These are phyloP conservation scores for Nudaria mundana DNA, from an alignment of 2,888 invertebrate species.

Conservation along the genomic window DNA sequence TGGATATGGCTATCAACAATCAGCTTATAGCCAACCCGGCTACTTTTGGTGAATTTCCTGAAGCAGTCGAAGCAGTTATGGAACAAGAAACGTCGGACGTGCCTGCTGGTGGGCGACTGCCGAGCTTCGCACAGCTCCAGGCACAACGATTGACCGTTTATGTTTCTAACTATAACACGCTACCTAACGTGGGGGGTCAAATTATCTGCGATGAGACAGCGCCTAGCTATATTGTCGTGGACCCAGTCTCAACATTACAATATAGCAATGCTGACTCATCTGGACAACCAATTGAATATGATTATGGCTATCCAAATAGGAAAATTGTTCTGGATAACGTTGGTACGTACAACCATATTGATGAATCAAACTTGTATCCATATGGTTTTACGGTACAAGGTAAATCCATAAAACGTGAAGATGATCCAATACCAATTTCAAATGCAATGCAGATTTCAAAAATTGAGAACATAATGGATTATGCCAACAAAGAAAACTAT, in stretches of 20 bases:
- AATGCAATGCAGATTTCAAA: conserved; percentile 66
- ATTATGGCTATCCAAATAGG: conserved; percentile 63
- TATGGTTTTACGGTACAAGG: conserved; percentile 65
- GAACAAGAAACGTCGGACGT: conserved; percentile 69
- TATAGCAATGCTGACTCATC: conserved; percentile 58
- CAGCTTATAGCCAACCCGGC: conserved; percentile 86
- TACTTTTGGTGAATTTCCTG: conserved; percentile 90
- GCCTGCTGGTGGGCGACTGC: conserved; percentile 76
- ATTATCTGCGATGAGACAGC: conserved; percentile 78
- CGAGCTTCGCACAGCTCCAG: conserved; percentile 85
- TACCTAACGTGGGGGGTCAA: conserved; percentile 91
- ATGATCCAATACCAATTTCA: conserved; percentile 50
- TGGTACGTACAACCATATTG: conserved; percentile 58
- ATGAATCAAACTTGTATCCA: conserved; percentile 59
- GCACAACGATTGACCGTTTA: conserved; percentile 80
- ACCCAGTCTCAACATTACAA: conserved; percentile 63
- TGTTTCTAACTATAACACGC: conserved; percentile 80
- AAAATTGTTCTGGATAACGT: conserved; percentile 61
- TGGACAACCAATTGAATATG: conserved; percentile 61
- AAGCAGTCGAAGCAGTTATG: conserved; percentile 73
- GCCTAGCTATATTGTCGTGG: conserved; percentile 71
- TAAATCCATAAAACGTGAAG: conserved; percentile 68
- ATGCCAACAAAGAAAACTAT: conserved; percentile 78
- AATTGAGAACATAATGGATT: conserved; percentile 76
- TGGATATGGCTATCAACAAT: conserved; percentile 87